Percentiles rank a stretch among this genome's conserved stretches.
Conservation (phyloP, 2,888 invertebrate species). For the Chrysolina haemoptera region DNA sequence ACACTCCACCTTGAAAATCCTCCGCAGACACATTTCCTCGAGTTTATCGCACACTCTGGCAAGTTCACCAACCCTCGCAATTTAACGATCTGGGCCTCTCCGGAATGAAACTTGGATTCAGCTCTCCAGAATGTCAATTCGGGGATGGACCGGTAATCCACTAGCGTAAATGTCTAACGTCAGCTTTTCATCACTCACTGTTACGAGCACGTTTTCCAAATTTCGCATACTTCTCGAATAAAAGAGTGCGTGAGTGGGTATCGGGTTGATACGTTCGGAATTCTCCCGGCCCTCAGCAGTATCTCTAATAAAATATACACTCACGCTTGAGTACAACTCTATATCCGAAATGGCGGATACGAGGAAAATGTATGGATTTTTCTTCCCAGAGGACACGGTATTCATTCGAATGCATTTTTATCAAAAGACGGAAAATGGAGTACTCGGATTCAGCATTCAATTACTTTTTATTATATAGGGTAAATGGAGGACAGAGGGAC, state of each 20-base stretch:
- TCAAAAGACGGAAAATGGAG: background rate
- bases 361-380: slow-evolving; percentile 15
- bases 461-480: slow-evolving; percentile 3
- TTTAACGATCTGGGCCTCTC: slow-evolving; percentile 25
- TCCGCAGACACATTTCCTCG: background rate
- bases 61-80: slow-evolving; percentile 20
- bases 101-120: slow-evolving; percentile 35
- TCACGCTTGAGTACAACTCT: slow-evolving; percentile 4
- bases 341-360: background rate
- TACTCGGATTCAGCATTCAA: slow-evolving; percentile 8
- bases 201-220: slow-evolving; percentile 31
- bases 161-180: slow-evolving; percentile 42
- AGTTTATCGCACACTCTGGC: background rate
- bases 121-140: slow-evolving; percentile 38
- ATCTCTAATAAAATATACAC: slow-evolving; percentile 16
- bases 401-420: background rate
- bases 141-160: slow-evolving; percentile 40
- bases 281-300: slow-evolving; percentile 1
- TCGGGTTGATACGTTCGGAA: slow-evolving; percentile 3
- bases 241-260: slow-evolving; percentile 6
- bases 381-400: background rate
- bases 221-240: slow-evolving; percentile 35
- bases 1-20: background rate
- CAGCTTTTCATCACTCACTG: slow-evolving; percentile 37
- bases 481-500: no score